Evolutionary conservation across 2,113 vertebrate genomes (phyloP), one percentile per base, ranked within the genome.

Genomic region (Lasiurus cinereus): DNA sequence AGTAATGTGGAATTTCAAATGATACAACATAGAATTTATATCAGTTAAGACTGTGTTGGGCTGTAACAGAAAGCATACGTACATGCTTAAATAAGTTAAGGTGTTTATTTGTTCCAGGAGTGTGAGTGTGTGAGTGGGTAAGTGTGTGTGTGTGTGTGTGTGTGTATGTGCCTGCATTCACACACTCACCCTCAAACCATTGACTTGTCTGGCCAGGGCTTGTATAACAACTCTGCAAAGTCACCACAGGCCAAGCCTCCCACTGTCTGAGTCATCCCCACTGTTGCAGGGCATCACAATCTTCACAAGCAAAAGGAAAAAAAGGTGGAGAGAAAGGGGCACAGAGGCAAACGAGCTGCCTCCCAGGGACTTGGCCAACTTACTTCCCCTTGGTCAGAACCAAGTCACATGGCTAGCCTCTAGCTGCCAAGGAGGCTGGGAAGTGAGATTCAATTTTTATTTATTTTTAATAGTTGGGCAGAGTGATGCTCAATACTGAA

Each of bases 1-100:
- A 89, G 52, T 78, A 22, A 92, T 29, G 33, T 46, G 62, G 83
- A 87, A 76, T 88, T 82, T 92, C 80, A 48, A 66, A 21, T n/a
- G 54, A 43, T 48, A 13, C 56, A 33, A 66, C 50, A n/a, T 31
- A 64, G 79, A 62, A 54, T 62, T 82, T 87, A 2, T 48, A 29
- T 84, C 48, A 54, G 54, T 46, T 39, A 80, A 64, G 59, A 85
- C 67, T 66, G 77, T 18, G 59, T 56, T n/a, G n/a, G 86, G 50
- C 56, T 72, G 29, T 69, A 27, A 83, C 29, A 48, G 66, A 48
- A 83, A 91, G 56, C 64, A 52, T 21, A n/a, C 29, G 31, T 50
- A 76, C 56, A 56, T 18, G 13, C 43, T 94, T 80, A 56, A 69
- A 85, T 8, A 86, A 76, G 72, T n/a, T 16, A 73, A 78, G 19